phyloP scores from a whole-genome alignment of 2,888 invertebrate genomes.

The Nomada ruficornis region DNA sequence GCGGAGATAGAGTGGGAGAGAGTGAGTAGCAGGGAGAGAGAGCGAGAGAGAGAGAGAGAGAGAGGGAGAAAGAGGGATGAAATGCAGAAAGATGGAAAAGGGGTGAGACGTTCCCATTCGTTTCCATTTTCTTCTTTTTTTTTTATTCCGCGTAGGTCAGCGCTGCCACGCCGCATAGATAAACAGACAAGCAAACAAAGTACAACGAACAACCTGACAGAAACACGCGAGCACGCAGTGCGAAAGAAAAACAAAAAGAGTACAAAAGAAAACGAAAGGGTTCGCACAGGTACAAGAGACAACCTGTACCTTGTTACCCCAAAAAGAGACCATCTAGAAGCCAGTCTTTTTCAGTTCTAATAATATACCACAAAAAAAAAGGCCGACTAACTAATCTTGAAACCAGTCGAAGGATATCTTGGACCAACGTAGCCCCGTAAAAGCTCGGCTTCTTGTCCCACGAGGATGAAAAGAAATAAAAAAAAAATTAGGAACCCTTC shows the following conservation, averaged over 20 bases:
- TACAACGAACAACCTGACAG: neutral
- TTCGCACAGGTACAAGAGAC: neutral
- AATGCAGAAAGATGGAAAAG: neutral
- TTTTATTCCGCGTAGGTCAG: slow-evolving; percentile 4
- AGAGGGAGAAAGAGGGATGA: neutral
- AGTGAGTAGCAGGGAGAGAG: neutral
- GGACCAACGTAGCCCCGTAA: too few relatives aligned
- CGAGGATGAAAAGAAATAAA: neutral
- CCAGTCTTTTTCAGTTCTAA: neutral
- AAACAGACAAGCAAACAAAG: slow-evolving; percentile 5
- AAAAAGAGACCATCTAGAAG: too few relatives aligned
- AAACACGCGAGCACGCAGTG: neutral
- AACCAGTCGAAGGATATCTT: neutral
- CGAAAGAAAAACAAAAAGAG: neutral
- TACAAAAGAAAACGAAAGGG: neutral
- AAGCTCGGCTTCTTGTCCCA: neutral
- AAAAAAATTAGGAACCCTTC: neutral
- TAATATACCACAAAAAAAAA: neutral
- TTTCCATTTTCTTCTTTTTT: slow-evolving; percentile 34
- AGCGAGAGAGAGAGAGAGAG: neutral
- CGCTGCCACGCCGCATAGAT: slow-evolving; percentile 23
- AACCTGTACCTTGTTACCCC: too few relatives aligned
- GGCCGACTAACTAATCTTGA: neutral
- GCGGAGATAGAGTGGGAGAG: slow-evolving; percentile 4
- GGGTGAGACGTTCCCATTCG: slow-evolving; percentile 42